A percentile compares a stretch with the other conserved stretches of the same genome.
Conservation (phyloP, 1,140 invertebrate genomes). For the Octopus sinensis region DNA sequence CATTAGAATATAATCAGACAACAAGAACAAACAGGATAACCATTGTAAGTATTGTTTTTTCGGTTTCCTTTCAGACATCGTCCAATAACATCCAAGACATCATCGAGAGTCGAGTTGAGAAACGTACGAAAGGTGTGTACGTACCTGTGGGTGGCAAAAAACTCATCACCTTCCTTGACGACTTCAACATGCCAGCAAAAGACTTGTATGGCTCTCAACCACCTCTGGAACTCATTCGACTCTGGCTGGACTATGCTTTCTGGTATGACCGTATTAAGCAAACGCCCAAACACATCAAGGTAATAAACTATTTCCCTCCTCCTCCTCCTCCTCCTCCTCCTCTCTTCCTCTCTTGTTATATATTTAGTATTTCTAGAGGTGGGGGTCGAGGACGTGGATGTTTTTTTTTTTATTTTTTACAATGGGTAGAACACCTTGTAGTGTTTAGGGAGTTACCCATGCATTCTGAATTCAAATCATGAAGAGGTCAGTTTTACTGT, state of each 20-base stretch:
- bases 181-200: conserved; percentile 86
- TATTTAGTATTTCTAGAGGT: not conserved
- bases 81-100: conserved; percentile 70
- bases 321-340: not conserved
- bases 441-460: too few relatives aligned
- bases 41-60: conserved; percentile 12
- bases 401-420: too few relatives aligned
- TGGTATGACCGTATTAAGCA: conserved; percentile 75
- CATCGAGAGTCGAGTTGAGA: conserved; percentile 78
- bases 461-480: too few relatives aligned
- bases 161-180: conserved; percentile 81
- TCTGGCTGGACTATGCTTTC: conserved; percentile 83
- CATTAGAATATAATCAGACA: not conserved
- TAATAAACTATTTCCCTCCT: conserved; percentile 33
- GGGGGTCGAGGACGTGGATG: too few relatives aligned
- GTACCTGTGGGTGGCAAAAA: conserved; percentile 73
- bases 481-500: too few relatives aligned
- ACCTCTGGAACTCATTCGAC: conserved; percentile 77
- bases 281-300: conserved; percentile 69
- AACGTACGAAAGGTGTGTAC: conserved; percentile 77
- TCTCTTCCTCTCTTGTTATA: not conserved
- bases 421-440: too few relatives aligned
- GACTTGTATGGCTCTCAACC: conserved; percentile 82
- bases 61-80: conserved; percentile 63
- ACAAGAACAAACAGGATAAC: not conserved